These are phyloP conservation scores for Zapus hudsonius DNA, from an alignment of 2,113 vertebrate species.

Conservation along the genomic window DNA sequence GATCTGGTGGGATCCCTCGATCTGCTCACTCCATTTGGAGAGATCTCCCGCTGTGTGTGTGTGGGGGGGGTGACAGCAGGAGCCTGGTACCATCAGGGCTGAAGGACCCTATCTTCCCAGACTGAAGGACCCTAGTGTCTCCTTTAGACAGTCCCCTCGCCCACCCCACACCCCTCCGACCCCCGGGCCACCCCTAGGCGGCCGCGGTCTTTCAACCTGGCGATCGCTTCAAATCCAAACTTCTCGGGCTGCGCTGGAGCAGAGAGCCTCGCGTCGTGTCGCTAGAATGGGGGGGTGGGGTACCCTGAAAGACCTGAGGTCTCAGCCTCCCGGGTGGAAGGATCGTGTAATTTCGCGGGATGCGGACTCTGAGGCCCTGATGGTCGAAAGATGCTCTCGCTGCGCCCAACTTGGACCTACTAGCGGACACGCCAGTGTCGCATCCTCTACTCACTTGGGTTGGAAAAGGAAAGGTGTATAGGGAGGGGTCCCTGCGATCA, in stretches of 20 bases:
- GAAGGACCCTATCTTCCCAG: not conserved
- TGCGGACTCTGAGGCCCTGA: constrained; percentile 61
- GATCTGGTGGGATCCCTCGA: not conserved
- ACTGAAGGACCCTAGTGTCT: not conserved
- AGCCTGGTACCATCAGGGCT: not conserved
- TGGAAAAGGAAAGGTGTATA: not conserved
- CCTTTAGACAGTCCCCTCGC: not conserved
- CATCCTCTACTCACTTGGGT: not conserved
- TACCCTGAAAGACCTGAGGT: not conserved
- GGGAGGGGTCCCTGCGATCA: not conserved
- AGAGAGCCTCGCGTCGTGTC: not conserved
- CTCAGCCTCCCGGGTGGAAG: not conserved
- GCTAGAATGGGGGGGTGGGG: not conserved
- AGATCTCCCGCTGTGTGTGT: not conserved
- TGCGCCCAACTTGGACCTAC: not conserved
- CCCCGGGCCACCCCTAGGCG: not conserved
- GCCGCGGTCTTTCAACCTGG: not conserved
- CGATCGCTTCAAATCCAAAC: not conserved
- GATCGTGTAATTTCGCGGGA: constrained; percentile 65
- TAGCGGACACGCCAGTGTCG: not conserved
- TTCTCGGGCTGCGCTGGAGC: not conserved
- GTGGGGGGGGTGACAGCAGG: not conserved
- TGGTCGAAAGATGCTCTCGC: not conserved
- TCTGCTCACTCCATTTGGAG: not conserved
- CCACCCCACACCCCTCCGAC: not conserved